phyloP scores from a whole-genome alignment of 2,888 invertebrate genomes.

The Malthinus flaveolus region DNA sequence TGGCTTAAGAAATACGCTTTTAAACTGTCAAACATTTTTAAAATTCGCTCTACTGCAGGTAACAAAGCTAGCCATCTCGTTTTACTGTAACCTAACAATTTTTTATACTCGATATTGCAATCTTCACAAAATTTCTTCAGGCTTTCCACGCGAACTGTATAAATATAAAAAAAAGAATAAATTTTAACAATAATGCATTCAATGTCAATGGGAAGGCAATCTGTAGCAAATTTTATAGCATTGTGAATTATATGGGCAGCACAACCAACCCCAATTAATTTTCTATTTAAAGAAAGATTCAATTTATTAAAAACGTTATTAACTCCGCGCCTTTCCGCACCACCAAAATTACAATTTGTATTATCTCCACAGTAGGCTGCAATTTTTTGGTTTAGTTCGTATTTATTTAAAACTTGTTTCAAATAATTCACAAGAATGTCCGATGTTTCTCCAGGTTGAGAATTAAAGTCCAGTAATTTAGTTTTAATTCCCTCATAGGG shows the following conservation, averaged over 20 bases:
- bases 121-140: constrained; percentile 35
- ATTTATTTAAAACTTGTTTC: constrained; percentile 38
- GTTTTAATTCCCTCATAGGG: constrained; percentile 32
- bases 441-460: constrained; percentile 37
- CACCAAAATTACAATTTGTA: constrained; percentile 39
- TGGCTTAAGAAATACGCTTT: constrained; percentile 42
- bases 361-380: constrained; percentile 33
- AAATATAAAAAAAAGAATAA: constrained; percentile 38
- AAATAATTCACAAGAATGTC: constrained; percentile 35
- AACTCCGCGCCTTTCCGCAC: constrained; percentile 29
- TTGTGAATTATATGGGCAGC: too few species aligned
- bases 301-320: constrained; percentile 40
- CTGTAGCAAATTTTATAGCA: constrained; percentile 39
- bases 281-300: constrained; percentile 30
- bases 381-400: constrained; percentile 38
- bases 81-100: constrained; percentile 34
- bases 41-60: constrained; percentile 36
- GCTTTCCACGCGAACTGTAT: constrained; percentile 37
- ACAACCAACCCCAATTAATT: constrained; percentile 34
- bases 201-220: constrained; percentile 36
- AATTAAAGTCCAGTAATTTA: constrained; percentile 33
- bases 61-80: constrained; percentile 38
- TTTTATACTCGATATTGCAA: constrained; percentile 33
- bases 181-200: constrained; percentile 38
- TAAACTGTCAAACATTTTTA: constrained; percentile 43